Evolutionary conservation across 2,888 invertebrate species (phyloP), one percentile per base, ranked within the genome.

Genomic region (Brachylomia viminalis): DNA sequence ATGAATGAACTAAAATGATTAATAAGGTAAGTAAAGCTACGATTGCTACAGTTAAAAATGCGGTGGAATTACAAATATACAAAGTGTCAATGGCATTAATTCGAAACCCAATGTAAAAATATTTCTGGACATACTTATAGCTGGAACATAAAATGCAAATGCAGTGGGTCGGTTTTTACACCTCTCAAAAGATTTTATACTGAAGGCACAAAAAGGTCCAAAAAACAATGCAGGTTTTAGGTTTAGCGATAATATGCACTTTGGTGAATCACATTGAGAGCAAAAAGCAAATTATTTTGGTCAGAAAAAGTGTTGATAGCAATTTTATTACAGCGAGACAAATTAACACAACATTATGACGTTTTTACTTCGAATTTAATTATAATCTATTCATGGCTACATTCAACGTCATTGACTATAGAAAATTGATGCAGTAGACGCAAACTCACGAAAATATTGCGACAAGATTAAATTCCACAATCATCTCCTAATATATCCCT

Each of bases 241-340:
- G 81, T 80, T 86, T 78, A 82, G 78, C 64, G 80, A 88, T 88
- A 83, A 88, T 73, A 86, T 85, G 76, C 87, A 88, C 88, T 88
- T 87, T 82, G 78, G 73, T 86, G 83, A 87, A 80, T 87, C 86
- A 81, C 77, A 69, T 77, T 56, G 59, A 74, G 64, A 13, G 70
- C 79, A 87, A 86, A 86, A 86, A 83, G 73, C 69, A 52, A 74
- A 74, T 79, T 74, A 77, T 74, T 65, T 38, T 69, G 69, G 62
- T 61, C 61, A 69, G 59, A 78, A 82, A 73, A 82, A 67, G 52
- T 38, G 23, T 76, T 76, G 47, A 27, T 59, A 54, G 23, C 30
- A 1, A 52, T 73, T 76, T 82, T 72, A 77, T 67, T 77, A 72
- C 30, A 70, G 72, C 67, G 33, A 78, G 59, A 79, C 70, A 75